Conservation (phyloP, 2,797 vertebrate genomes). For the Gymnopithys bicolor region DNA sequence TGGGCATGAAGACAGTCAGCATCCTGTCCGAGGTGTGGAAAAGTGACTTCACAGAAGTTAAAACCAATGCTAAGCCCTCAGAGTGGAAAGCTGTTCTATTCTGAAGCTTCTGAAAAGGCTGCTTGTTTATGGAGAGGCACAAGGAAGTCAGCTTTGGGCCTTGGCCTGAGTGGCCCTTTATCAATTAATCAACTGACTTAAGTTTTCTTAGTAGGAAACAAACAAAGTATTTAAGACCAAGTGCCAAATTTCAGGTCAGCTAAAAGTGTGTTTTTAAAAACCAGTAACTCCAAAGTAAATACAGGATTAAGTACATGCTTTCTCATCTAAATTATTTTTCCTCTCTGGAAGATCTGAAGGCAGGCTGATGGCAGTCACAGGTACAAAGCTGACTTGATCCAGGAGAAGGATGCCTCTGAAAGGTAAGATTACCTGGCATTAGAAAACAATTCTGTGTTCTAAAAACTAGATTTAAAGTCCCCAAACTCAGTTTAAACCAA, state of each 20-base stretch:
- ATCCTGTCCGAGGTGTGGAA: background rate
- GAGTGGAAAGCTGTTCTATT: slow-evolving; percentile 20
- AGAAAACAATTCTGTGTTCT: background rate
- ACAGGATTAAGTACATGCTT: slow-evolving; percentile 63
- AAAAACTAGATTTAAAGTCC: background rate
- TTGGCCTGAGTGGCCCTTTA: background rate
- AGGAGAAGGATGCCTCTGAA: slow-evolving; percentile 77
- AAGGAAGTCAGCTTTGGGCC: background rate
- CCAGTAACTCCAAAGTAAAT: slow-evolving; percentile 21
- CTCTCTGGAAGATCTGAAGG: slow-evolving; percentile 65
- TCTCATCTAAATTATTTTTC: slow-evolving; percentile 66
- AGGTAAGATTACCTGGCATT: slow-evolving; percentile 34
- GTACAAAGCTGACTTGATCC: slow-evolving; percentile 64
- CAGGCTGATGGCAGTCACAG: slow-evolving; percentile 64
- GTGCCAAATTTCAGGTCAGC: slow-evolving; percentile 60
- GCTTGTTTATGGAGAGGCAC: background rate
- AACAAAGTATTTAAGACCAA: slow-evolving; percentile 50
- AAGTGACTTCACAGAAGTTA: slow-evolving; percentile 73
- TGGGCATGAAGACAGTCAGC: background rate
- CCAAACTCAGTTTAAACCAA: background rate
- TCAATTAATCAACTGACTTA: slow-evolving; percentile 29
- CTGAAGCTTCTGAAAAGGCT: slow-evolving; percentile 29
- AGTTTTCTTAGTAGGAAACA: slow-evolving; percentile 54
- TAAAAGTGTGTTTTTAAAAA: slow-evolving; percentile 20
- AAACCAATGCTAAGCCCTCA: slow-evolving; percentile 33